Evolutionary conservation across 2,888 invertebrate species (phyloP), one percentile per base, ranked within the genome.

Genomic region (Chrysolina americana): DNA sequence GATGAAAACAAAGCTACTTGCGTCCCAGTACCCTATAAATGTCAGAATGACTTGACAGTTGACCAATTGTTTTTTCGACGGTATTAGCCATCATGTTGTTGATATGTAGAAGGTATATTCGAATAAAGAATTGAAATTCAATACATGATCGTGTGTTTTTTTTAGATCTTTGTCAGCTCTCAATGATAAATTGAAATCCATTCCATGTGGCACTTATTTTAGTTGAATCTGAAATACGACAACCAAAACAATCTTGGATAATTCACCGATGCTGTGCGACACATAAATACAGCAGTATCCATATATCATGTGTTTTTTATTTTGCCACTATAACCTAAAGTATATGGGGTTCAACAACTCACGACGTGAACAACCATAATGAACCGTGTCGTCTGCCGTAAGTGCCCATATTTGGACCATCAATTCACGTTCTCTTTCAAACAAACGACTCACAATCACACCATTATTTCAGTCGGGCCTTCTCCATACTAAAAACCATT

Each of bases 361-460:
- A 59, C 59, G 59, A 28, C 59, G 28, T 28, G 36, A 59, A 59
- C 15, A 65, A 69, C 65, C 69, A 69, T 76, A 79, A 79, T 76
- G 77, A 77, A 76, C 63, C 79, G 76, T 77, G 73, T 76, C 79
- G 79, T 79, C 77, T 79, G 75, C 76, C 59, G 71, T 71, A 59
- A 76, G 77, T 74, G 71, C 75, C 76, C 63, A 73, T 77, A 77
- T 77, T 79, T 79, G 79, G 77, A 75, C 75, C 79, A 75, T 76
- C 76, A 65, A 69, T 75, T 71, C 75, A 69, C 73, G 73, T 73
- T 73, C 65, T 65, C 73, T 73, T 73, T 73, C 73, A 50, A 73
- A 73, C 63, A 73, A 73, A 69, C 73, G 64, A 68, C 41, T 73
- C 64, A 73, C 73, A 73, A 73, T 73, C 68, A 68, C 68, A 73